phyloP scores from a whole-genome alignment of 2,888 invertebrate genomes.

The Apamea epomidion region DNA sequence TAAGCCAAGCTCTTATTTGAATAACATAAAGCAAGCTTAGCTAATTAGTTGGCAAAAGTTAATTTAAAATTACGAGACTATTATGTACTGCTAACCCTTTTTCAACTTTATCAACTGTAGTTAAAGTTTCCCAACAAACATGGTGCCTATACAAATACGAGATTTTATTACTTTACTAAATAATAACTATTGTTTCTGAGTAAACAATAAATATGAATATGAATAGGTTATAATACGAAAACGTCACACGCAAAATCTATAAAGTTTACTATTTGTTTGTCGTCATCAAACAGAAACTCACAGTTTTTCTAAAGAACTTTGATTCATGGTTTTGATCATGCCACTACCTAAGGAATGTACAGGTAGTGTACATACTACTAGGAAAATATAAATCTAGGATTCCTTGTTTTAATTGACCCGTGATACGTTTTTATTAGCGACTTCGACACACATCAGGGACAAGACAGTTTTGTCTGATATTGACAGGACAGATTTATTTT shows the following conservation, averaged over 20 bases:
- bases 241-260: conserved; percentile 33
- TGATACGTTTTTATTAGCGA: not conserved
- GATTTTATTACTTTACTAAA: not conserved
- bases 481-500: not conserved
- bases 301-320: conserved; percentile 31
- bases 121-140: too few species aligned
- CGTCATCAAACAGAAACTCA: conserved; percentile 31
- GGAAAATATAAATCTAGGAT: conserved; percentile 11
- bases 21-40: not conserved
- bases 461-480: not conserved
- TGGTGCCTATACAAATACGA: not conserved
- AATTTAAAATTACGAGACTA: not conserved
- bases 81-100: not conserved
- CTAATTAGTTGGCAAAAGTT: not conserved
- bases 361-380: conserved; percentile 11
- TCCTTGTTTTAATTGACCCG: conserved; percentile 6
- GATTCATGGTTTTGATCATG: conserved; percentile 29
- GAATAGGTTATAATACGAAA: conserved; percentile 23
- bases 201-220: conserved; percentile 36
- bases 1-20: not conserved
- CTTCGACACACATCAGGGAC: not conserved
- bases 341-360: conserved; percentile 2
- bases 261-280: conserved; percentile 36
- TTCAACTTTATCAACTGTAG: not conserved
- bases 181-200: conserved; percentile 16